Conservation (phyloP, 2,113 vertebrate genomes). For the Holacanthus passer region DNA sequence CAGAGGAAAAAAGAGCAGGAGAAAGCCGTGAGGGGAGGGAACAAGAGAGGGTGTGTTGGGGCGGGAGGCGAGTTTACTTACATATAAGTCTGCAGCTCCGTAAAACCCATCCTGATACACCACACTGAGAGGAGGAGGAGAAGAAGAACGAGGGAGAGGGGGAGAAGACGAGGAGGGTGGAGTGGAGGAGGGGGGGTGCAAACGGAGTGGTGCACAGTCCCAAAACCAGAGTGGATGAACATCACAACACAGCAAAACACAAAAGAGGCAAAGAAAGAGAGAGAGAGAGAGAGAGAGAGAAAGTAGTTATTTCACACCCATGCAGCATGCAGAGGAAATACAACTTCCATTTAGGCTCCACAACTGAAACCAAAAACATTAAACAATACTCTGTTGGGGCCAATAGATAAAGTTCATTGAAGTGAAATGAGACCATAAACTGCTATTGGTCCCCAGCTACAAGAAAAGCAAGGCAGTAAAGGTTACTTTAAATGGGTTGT, state of each 20-base stretch:
- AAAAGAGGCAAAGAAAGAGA: slow-evolving; percentile 30
- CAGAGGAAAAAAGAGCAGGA: slow-evolving; percentile 57
- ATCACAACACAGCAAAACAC: slow-evolving; percentile 62
- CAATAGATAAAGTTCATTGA: slow-evolving; percentile 38
- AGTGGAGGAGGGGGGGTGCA: slow-evolving; percentile 48
- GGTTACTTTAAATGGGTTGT: slow-evolving; percentile 17
- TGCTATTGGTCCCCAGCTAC: slow-evolving; percentile 43
- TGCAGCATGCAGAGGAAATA: slow-evolving; percentile 84
- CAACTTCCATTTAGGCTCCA: slow-evolving; percentile 73
- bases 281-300: slow-evolving; percentile 38
- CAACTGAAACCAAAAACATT: slow-evolving; percentile 20
- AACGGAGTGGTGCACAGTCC: slow-evolving; percentile 72
- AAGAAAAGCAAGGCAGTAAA: slow-evolving; percentile 24
- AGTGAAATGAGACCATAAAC: slow-evolving; percentile 48
- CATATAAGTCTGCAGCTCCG: slow-evolving; percentile 85
- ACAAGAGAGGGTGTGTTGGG: slow-evolving; percentile 60
- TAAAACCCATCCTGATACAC: slow-evolving; percentile 90
- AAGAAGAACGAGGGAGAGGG: neutral
- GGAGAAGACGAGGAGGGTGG: slow-evolving; percentile 24
- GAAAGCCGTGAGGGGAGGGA: slow-evolving; percentile 62
- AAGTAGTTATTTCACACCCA: slow-evolving; percentile 83
- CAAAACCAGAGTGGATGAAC: slow-evolving; percentile 73
- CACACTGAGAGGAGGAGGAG: slow-evolving; percentile 79
- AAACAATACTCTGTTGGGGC: slow-evolving; percentile 16
- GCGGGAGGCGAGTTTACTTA: slow-evolving; percentile 80